phyloP scores from a whole-genome alignment of 2,797 vertebrate species.

The Lycodopsis pacificus region DNA sequence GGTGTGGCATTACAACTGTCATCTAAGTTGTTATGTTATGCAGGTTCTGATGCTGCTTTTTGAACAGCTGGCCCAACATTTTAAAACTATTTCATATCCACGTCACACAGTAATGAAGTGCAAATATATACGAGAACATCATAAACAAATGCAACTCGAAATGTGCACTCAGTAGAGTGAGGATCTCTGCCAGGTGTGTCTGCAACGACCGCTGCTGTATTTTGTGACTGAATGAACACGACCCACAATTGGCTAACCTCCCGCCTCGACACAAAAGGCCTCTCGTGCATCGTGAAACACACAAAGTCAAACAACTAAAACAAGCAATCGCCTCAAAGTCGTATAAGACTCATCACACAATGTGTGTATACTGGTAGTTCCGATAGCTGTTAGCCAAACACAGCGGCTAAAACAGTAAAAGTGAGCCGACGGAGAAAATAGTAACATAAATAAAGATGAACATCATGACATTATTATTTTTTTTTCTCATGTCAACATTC shows the following conservation, averaged over 20 bases:
- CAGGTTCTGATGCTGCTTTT: too few species aligned
- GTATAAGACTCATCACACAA: too few species aligned
- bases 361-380: too few species aligned
- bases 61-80: too few species aligned
- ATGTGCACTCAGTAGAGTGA: neutral
- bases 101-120: neutral
- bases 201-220: neutral
- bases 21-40: neutral
- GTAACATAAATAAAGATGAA: too few species aligned
- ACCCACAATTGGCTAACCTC: neutral
- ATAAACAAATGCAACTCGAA: neutral
- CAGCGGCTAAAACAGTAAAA: too few species aligned
- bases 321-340: too few species aligned
- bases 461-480: too few species aligned
- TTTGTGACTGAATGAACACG: neutral
- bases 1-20: constrained; percentile 21
- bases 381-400: too few species aligned
- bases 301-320: neutral
- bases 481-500: too few species aligned
- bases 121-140: neutral
- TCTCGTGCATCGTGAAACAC: neutral
- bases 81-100: neutral
- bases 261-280: neutral
- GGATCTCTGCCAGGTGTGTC: neutral
- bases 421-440: too few species aligned